Evolutionary conservation across 2,113 vertebrate genomes (phyloP), one percentile per base, ranked within the genome.

Genomic region (Aix galericulata): DNA sequence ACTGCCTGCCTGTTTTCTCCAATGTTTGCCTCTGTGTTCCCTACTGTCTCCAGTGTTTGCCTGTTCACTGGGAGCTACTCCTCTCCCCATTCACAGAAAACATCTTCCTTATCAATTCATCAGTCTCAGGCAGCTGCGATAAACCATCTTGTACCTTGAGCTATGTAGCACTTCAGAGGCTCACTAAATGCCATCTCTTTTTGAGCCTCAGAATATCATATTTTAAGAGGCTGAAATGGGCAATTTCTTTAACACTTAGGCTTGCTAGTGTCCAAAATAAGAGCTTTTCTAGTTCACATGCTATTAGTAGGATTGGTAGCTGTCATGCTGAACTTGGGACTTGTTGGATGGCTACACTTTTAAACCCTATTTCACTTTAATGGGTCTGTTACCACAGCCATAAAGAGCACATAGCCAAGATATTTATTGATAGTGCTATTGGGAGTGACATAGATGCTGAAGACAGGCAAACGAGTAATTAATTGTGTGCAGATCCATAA

Each of bases 381-480:
- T 26, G 3, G n/a, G 13, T 48, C 23, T 67, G 18, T 50, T 38
- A n/a, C 23, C 46, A 55, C 32, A 92, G 27, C 21, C 80, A 58
- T 84, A 44, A 82, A 73, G 17, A 85, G 44, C 42, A 34, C 4
- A 6, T 6, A 16, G 32, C 6, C 63, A 53, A 83, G 32, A 42
- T 42, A 82, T 40, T 34, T 72, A 59, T 22, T 82, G 34, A 23
- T 3, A 0, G 7, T 36, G 5, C 48, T 67, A 38, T 44, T n/a
- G 76, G 36, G 48, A 79, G 59, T 13, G 13, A 66, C 63, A 82
- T 0, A 53, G 58, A 27, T 69, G 36, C 50, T 82, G 88, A 94
- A 82, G 52, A 82, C 16, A 66, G 21, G 13, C n/a, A 94, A 91
- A 64, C 4, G 76, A 85, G 34, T 80, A 80, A 91, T 79, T 73